Evolutionary conservation across 2,888 invertebrate genomes (phyloP).

Genomic region (Chrysodeixis includens): DNA sequence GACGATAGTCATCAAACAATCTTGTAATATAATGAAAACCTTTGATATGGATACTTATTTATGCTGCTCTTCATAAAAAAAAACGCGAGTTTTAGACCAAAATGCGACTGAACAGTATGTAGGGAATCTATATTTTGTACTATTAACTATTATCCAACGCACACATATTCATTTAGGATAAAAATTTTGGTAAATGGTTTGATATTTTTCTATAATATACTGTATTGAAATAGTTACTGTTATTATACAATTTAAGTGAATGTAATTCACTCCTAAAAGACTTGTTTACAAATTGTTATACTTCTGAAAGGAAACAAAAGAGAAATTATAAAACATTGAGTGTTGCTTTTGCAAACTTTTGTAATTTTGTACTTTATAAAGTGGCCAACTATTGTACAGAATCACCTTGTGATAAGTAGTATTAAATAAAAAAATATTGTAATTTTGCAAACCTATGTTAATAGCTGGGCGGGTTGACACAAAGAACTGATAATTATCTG

Average conservation of each 20-base stretch:
- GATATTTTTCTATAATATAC: conserved; percentile 60
- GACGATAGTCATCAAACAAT: conserved; percentile 69
- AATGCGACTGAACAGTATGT: conserved; percentile 66
- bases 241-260: conserved; percentile 49
- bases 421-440: conserved; percentile 62
- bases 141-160: conserved; percentile 57
- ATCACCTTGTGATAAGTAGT: conserved; percentile 70
- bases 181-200: conserved; percentile 47
- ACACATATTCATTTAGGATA: conserved; percentile 52
- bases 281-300: conserved; percentile 61
- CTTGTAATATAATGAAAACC: conserved; percentile 49
- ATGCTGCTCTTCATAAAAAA: conserved; percentile 47
- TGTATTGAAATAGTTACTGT: conserved; percentile 48
- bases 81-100: conserved; percentile 56
- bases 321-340: conserved; percentile 31
- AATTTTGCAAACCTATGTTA: conserved; percentile 65
- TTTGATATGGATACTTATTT: conserved; percentile 58
- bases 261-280: conserved; percentile 58
- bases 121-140: conserved; percentile 64
- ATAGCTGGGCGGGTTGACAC: conserved; percentile 42
- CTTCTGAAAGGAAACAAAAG: conserved; percentile 33
- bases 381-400: conserved; percentile 71
- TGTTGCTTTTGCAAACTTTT: conserved; percentile 52
- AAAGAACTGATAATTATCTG: conserved; percentile 59
- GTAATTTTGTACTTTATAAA: conserved; percentile 59